Conservation (phyloP, 2,113 vertebrate species). For the Cairina moschata region DNA sequence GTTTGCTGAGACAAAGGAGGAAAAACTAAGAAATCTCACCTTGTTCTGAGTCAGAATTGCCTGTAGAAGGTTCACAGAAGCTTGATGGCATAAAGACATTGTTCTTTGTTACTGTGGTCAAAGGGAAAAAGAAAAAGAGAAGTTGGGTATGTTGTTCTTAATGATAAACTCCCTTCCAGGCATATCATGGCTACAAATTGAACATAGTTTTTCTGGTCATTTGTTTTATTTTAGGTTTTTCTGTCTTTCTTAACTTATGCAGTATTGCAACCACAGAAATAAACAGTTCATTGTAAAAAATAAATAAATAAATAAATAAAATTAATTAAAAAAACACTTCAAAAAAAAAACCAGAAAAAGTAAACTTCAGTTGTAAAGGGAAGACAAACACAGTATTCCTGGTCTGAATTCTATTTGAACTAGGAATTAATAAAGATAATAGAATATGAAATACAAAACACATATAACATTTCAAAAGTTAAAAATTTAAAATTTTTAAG, state of each 20-base stretch:
- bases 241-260: neutral
- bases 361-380: neutral
- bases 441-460: neutral
- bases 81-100: slow-evolving; percentile 96
- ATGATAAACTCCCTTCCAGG: neutral
- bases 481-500: neutral
- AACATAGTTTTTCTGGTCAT: neutral
- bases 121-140: neutral
- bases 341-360: neutral
- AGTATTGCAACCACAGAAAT: neutral
- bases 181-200: neutral
- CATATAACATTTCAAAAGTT: neutral
- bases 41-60: slow-evolving; percentile 94
- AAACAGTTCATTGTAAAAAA: neutral
- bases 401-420: neutral
- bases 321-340: too few relatives aligned
- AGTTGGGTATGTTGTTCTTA: neutral
- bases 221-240: neutral
- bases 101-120: slow-evolving; percentile 90
- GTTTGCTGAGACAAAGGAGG: neutral
- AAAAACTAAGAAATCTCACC: slow-evolving; percentile 74
- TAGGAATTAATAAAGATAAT: neutral
- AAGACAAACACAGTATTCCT: neutral
- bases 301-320: neutral
- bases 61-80: slow-evolving; percentile 92